Conservation (phyloP, 2,113 vertebrate species). For the Rutilus rutilus region DNA sequence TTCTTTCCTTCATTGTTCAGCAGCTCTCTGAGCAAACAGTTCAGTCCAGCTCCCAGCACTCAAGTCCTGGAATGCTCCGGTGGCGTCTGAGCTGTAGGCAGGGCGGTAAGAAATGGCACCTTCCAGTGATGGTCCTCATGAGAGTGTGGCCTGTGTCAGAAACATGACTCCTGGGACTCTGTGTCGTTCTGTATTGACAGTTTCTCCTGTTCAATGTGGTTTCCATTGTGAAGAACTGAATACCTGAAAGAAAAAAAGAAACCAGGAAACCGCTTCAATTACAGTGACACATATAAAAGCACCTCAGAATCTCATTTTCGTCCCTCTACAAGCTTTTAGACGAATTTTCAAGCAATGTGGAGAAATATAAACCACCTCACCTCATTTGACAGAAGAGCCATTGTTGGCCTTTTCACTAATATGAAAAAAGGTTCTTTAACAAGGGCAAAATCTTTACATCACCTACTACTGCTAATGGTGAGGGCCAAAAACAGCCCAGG, state of each 20-base stretch:
- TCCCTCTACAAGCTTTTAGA: neutral
- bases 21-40: conserved; percentile 55
- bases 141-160: conserved; percentile 65
- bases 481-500: neutral
- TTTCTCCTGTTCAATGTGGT: conserved; percentile 70
- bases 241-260: conserved; percentile 65
- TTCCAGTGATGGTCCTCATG: conserved; percentile 44
- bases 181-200: conserved; percentile 67
- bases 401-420: neutral
- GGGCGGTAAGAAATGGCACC: conserved; percentile 35
- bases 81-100: conserved; percentile 8
- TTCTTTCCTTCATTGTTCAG: conserved; percentile 52
- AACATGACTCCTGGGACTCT: conserved; percentile 78
- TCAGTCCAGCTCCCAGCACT: conserved; percentile 45
- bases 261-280: neutral
- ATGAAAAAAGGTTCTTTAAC: neutral
- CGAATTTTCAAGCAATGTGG: neutral
- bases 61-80: conserved; percentile 20
- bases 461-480: neutral
- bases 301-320: neutral
- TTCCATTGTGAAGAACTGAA: conserved; percentile 76
- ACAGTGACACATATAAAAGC: neutral
- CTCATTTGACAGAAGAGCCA: neutral
- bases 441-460: neutral
- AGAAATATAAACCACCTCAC: neutral